These are phyloP conservation scores for Phylloscopus trochiloides DNA, from an alignment of 2,113 vertebrate genomes.

Conservation along the genomic window DNA sequence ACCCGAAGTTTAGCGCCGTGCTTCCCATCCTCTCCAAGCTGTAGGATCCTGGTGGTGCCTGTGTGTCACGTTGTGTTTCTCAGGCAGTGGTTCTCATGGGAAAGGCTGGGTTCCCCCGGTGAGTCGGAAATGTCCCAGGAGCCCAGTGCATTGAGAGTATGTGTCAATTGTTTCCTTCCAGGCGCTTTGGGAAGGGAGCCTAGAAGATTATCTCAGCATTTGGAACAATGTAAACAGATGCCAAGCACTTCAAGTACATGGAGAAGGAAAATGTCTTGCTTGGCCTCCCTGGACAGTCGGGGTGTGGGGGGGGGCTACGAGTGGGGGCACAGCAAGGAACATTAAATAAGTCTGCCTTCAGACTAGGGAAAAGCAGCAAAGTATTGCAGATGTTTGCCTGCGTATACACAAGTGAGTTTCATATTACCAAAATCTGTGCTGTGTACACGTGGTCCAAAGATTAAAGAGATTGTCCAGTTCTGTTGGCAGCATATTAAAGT, in stretches of 20 bases:
- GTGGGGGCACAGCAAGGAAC: background rate
- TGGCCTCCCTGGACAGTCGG: background rate
- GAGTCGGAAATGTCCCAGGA: constrained; percentile 67
- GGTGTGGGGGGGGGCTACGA: too few relatives aligned
- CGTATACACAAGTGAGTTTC: background rate
- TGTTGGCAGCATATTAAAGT: constrained; percentile 48
- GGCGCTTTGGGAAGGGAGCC: constrained; percentile 59
- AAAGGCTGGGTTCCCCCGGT: constrained; percentile 60
- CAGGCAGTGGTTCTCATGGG: constrained; percentile 70
- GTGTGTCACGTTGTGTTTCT: background rate
- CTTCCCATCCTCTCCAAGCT: background rate
- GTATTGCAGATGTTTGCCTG: background rate
- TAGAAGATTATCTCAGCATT: constrained; percentile 60
- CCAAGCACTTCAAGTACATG: constrained; percentile 26
- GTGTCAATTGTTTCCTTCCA: constrained; percentile 80
- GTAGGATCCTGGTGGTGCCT: rapidly evolving
- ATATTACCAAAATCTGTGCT: background rate
- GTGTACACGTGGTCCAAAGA: constrained; percentile 29
- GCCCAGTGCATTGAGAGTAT: constrained; percentile 57
- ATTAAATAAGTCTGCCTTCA: background rate
- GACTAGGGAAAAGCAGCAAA: background rate
- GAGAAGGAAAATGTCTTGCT: background rate
- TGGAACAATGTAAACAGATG: constrained; percentile 24
- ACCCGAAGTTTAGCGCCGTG: rapidly evolving
- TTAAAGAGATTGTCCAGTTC: constrained; percentile 56